Base-by-base conservation (phyloP, 2,888 invertebrate genomes). In the Drosophila pegasa region DNA sequence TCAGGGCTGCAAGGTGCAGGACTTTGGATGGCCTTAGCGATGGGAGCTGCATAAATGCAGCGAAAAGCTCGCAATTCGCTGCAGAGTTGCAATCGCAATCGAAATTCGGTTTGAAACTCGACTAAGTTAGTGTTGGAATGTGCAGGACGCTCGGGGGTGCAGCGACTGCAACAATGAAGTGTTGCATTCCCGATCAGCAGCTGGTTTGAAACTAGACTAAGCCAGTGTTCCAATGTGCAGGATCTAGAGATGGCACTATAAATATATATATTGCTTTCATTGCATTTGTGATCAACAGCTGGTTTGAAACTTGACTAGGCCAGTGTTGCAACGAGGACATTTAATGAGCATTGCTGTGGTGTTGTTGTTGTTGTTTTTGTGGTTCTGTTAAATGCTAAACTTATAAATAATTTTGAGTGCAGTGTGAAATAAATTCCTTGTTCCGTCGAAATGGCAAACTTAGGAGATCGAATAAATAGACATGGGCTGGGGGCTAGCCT, bases 341-440 rank as follows among this genome's bases (percentile, higher is more conserved):
- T 75, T 60, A 67, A 75, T 75, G 71, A 71, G 60, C 55, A 71
- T 75, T 71, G 3, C 1, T 35, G 54, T 25, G 2, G 14, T n/a
- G 43, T 25, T 38, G 0, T 38, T 29, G 29, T 31, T 25, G 2
- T 12, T n/a, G 43, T 25, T 38, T 0, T 38, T 29, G 29, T 31
- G 29, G 35, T 20, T 45, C 29, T 45, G 16, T 33, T 38, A 62
- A 59, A 50, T 18, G 33, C 22, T 41, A 48, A 69, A 66, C 48
- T 61, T 48, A 66, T n/a, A 51, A 45, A 40, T 55, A 51, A 47
- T 14, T 18, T 35, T n/a, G 38, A 12, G 33, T 38, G 31, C 25
- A n/a, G 14, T 29, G 22, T 25, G 22, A 60, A 61, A 38, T 68
- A 74, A 78, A 75, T 69, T 82, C 70, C 48, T 47, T 65, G 45